Conservation (phyloP, 2,797 vertebrate species). For the Cyclura pinguis region DNA sequence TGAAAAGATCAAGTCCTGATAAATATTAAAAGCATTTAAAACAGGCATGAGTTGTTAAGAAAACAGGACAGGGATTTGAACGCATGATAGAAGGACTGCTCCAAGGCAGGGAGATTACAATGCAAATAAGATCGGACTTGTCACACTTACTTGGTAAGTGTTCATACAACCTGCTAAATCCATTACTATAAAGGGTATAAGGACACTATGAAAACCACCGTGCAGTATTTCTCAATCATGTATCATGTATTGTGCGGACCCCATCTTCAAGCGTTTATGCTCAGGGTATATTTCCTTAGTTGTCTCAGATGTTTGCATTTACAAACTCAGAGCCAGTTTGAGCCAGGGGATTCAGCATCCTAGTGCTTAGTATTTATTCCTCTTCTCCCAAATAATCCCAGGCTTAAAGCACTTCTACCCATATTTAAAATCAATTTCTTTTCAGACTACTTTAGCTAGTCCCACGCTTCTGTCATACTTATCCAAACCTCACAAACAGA, state of each 20-base stretch:
- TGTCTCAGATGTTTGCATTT: slow-evolving; percentile 2
- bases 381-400: not conserved
- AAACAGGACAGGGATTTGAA: slow-evolving; percentile 1
- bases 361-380: not conserved
- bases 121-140: not conserved
- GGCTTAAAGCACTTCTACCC: not conserved
- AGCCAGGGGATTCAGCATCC: not conserved
- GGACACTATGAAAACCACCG: not conserved
- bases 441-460: not conserved
- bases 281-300: not conserved
- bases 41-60: not conserved
- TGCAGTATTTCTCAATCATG: not conserved
- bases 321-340: not conserved
- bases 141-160: not conserved
- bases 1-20: not conserved
- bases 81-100: not conserved
- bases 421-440: not conserved
- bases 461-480: not conserved
- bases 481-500: not conserved
- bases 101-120: not conserved
- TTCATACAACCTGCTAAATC: not conserved
- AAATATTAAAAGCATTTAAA: not conserved
- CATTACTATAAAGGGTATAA: not conserved
- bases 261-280: not conserved
- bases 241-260: not conserved